phyloP scores from a whole-genome alignment of 2,113 vertebrate species.

The Mystacornis crossleyi region DNA sequence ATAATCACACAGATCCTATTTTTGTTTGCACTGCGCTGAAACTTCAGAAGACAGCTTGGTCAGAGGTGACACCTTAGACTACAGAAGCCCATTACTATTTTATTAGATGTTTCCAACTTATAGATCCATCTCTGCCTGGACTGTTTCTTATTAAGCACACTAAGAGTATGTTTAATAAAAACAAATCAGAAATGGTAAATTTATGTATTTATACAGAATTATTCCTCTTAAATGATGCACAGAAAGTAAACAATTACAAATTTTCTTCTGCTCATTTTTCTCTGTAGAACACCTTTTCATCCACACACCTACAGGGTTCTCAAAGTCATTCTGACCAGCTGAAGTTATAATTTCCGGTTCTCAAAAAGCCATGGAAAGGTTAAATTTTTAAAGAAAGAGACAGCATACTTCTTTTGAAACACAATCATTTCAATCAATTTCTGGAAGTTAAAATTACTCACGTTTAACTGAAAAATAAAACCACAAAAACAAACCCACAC shows the following conservation, averaged over 20 bases:
- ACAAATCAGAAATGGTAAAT: background rate
- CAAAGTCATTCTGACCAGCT: background rate
- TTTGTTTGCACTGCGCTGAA: background rate
- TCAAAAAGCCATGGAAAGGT: accelerated
- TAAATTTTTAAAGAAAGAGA: background rate
- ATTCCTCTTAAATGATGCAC: background rate
- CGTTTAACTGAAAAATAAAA: background rate
- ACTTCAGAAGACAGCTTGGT: background rate
- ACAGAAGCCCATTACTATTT: background rate
- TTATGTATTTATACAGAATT: background rate
- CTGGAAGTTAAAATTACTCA: background rate
- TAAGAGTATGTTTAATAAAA: background rate
- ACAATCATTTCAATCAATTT: background rate
- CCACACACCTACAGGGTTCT: background rate
- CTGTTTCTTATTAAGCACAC: background rate
- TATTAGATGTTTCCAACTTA: background rate
- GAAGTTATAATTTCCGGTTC: background rate
- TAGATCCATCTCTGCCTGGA: background rate
- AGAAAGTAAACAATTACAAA: background rate
- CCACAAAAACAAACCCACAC: background rate
- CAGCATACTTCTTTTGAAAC: background rate
- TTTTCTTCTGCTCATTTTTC: background rate
- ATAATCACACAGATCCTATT: background rate
- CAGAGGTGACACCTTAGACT: background rate
- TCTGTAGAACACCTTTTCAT: background rate